Evolutionary conservation across 2,797 vertebrate genomes (phyloP), one percentile per base, ranked within the genome.

Genomic region (Sylvia borin): DNA sequence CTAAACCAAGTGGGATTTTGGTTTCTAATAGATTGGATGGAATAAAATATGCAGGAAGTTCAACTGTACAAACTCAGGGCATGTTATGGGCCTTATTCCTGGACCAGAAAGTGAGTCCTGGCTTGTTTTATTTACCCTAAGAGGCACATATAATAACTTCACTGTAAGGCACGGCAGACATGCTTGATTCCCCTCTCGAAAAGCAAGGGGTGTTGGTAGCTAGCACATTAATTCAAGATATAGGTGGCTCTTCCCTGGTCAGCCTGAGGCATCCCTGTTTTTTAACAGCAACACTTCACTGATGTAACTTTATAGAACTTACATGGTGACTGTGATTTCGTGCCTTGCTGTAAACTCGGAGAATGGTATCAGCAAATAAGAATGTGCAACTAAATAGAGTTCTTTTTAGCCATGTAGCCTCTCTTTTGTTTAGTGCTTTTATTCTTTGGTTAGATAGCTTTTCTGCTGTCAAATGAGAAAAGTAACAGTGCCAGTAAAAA

Each of bases 101-200:
- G 26, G 26, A n/a, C 14, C 31, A 79, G 34, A 70, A 92, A 60
- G 7, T 16, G 17, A 40, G 22, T 16, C 18, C n/a, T 90, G 43
- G 10, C 13, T 89, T 60, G 27, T 64, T 91, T 68, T 64, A 12
- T 38, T 75, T 68, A n/a, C 76, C 40, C 20, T 0, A 0, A 58
- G 7, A 82, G 34, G 12, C 38, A 55, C 8, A 50, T 42, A 16
- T 72, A 75, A 29, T 68, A 72, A 71, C 5, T 57, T 77, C 42
- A 40, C 26, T 64, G 32, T 25, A 55, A 66, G 67, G 12, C 53
- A 64, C 18, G 61, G 54, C 29, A 78, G 19, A 45, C 13, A 25
- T 0, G 0, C 21, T 65, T 4, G 1, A 54, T 65, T 85, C 9
- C 19, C 9, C 22, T 61, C 58, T 70, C 16, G 32, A 90, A 83